A percentile compares a stretch with the other conserved stretches of the same genome.
Evolutionary conservation across 2,113 vertebrate genomes (phyloP).

Genomic region (Anarrhichthys ocellatus): DNA sequence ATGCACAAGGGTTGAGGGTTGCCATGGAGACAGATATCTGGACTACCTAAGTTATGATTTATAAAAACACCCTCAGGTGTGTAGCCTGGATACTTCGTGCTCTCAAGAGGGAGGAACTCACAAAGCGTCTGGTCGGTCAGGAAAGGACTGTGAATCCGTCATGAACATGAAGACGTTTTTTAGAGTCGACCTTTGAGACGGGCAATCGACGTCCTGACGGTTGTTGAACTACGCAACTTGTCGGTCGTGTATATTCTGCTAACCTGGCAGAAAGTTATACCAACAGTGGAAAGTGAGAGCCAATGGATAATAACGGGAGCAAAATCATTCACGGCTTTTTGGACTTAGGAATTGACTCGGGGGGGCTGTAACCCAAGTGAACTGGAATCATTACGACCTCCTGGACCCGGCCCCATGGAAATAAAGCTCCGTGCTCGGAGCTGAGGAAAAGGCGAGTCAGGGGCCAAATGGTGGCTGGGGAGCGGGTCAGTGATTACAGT

Average conservation of each 20-base stretch:
- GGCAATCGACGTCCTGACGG: not conserved
- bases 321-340: constrained; percentile 46
- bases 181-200: not conserved
- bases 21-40: constrained; percentile 75
- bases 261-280: constrained; percentile 6
- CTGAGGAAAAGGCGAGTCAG: constrained; percentile 70
- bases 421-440: constrained; percentile 63
- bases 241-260: not conserved
- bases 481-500: constrained; percentile 85
- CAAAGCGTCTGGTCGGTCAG: constrained; percentile 23
- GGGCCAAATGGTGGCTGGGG: constrained; percentile 79
- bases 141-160: constrained; percentile 4
- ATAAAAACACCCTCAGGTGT: constrained; percentile 62
- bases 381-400: constrained; percentile 76
- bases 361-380: constrained; percentile 62
- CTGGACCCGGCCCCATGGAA: constrained; percentile 64
- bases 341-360: constrained; percentile 45
- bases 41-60: constrained; percentile 64
- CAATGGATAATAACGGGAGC: constrained; percentile 33
- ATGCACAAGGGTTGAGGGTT: constrained; percentile 67
- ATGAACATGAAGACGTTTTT: not conserved
- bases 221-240: not conserved
- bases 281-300: constrained; percentile 17
- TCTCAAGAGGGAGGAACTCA: constrained; percentile 29
- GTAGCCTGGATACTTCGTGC: constrained; percentile 47